Percentiles rank a stretch among this genome's conserved stretches.
These are phyloP conservation scores for Metacarcinus magister DNA, from an alignment of 2,888 invertebrate species.

Conservation along the genomic window DNA sequence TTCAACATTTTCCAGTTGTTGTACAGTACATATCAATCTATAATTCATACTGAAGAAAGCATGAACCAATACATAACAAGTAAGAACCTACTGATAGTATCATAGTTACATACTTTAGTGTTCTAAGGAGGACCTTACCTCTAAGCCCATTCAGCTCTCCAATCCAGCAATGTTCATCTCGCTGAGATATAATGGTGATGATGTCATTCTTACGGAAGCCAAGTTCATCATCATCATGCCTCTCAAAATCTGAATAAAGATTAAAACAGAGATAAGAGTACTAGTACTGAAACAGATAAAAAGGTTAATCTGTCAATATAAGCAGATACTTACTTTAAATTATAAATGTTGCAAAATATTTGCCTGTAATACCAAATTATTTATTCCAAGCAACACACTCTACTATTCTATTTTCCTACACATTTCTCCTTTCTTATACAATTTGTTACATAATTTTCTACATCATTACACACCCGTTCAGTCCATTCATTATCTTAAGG, in stretches of 20 bases:
- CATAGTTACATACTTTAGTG: background rate
- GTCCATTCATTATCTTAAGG: background rate
- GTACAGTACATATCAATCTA: background rate
- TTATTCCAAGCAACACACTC: background rate
- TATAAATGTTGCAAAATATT: background rate
- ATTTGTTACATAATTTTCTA: no score
- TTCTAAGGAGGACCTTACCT: conserved; percentile 85
- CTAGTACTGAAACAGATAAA: background rate
- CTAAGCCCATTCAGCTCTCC: conserved; percentile 97
- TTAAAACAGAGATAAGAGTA: background rate
- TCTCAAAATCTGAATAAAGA: conserved; percentile 92
- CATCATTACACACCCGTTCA: background rate
- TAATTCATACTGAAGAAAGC: background rate
- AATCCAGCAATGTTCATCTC: conserved; percentile 99
- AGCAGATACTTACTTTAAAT: background rate
- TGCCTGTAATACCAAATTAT: background rate
- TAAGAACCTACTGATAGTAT: background rate
- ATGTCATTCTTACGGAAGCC: conserved; percentile 99
- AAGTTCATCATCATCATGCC: conserved; percentile 98
- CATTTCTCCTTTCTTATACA: background rate
- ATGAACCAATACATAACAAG: background rate
- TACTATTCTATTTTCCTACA: background rate
- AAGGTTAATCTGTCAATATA: background rate
- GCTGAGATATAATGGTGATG: conserved; percentile 97
- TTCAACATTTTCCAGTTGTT: no score